phyloP scores from a whole-genome alignment of 2,888 invertebrate species.

The Drosophila nigricruria region DNA sequence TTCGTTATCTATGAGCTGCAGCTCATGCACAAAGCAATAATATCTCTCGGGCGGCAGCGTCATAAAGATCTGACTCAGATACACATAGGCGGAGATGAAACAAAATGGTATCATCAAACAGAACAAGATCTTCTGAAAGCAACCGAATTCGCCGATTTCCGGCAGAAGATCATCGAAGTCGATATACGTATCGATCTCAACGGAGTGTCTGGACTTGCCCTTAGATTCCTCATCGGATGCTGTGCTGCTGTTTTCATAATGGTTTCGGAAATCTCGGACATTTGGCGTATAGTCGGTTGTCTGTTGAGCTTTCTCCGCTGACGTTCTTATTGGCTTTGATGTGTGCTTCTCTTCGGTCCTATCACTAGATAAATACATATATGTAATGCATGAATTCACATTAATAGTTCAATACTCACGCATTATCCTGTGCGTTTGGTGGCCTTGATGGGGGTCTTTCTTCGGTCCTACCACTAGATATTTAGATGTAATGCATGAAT shows the following conservation, averaged over 20 bases:
- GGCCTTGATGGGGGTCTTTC: neutral
- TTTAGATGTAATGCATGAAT: neutral
- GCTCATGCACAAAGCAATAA: conserved; percentile 92
- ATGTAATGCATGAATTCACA: neutral
- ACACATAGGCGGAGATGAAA: conserved; percentile 94
- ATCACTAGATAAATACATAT: too few species aligned
- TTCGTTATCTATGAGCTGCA: conserved; percentile 88
- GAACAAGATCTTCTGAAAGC: conserved; percentile 92
- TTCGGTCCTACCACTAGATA: neutral
- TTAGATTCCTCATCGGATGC: neutral
- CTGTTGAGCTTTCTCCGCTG: conserved; percentile 3
- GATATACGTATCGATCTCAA: conserved; percentile 68
- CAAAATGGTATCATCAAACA: conserved; percentile 93
- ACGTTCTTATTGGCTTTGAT: neutral
- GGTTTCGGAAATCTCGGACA: neutral
- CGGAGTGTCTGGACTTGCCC: neutral
- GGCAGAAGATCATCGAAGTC: conserved; percentile 94
- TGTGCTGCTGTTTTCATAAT: neutral
- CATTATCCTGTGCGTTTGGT: neutral
- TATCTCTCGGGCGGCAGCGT: conserved; percentile 91
- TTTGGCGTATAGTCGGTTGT: neutral
- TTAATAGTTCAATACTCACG: neutral
- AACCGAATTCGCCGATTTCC: conserved; percentile 93
- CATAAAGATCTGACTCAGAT: conserved; percentile 95
- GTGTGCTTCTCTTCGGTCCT: neutral